Evolutionary conservation across 2,797 vertebrate species (phyloP).

Genomic region (Cygnus olor): DNA sequence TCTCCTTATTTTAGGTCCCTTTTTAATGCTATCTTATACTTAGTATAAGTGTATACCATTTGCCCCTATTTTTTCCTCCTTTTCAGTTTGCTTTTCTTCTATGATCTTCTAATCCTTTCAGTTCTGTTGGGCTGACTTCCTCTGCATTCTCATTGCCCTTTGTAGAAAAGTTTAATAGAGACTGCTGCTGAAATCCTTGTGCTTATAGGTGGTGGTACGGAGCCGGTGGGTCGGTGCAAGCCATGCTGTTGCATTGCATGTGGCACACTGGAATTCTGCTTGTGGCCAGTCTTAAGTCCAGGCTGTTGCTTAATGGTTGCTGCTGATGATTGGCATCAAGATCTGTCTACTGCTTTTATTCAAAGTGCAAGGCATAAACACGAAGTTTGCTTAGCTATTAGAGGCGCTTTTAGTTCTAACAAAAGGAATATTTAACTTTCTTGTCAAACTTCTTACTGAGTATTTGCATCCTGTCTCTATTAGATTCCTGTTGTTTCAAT

Average conservation of each 20-base stretch:
- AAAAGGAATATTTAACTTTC: background rate
- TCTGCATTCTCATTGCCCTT: slow-evolving; percentile 19
- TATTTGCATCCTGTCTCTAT: background rate
- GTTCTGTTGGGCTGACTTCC: slow-evolving; percentile 35
- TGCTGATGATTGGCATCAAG: background rate
- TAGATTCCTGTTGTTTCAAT: background rate
- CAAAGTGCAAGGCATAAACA: background rate
- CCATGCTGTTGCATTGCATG: background rate
- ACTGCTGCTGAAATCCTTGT: background rate
- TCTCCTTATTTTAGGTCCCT: slow-evolving; percentile 53
- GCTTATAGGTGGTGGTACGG: background rate
- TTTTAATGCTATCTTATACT: background rate
- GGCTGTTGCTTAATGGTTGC: slow-evolving; percentile 36
- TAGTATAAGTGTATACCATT: background rate
- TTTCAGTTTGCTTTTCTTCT: slow-evolving; percentile 15
- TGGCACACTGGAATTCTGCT: background rate
- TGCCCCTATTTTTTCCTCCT: background rate
- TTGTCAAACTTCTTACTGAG: background rate
- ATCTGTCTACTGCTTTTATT: background rate
- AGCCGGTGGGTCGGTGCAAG: background rate
- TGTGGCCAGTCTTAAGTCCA: background rate
- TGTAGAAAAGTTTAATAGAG: background rate
- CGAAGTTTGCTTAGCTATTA: background rate
- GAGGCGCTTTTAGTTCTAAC: background rate
- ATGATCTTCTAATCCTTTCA: background rate